Percentiles rank a stretch among this genome's conserved stretches.
Conservation (phyloP, 1,140 invertebrate genomes). For the Aphidius gifuensis region DNA sequence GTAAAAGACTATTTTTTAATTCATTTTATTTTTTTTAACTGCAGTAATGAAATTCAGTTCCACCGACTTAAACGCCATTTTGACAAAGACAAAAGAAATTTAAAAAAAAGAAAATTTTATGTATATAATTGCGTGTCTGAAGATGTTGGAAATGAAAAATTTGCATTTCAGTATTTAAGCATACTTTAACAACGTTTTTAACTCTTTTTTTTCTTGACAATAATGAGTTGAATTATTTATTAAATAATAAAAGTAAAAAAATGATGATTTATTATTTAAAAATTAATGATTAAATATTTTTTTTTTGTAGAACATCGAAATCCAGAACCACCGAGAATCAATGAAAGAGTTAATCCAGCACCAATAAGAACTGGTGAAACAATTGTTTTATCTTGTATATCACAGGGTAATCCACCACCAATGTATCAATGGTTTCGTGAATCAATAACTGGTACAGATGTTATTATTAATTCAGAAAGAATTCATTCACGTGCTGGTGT, state of each 20-base stretch:
- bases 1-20: no score
- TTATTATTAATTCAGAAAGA: conserved; percentile 50
- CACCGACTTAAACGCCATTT: no score
- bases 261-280: background rate
- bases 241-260: background rate
- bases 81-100: no score
- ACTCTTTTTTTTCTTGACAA: background rate
- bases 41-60: no score
- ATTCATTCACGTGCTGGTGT: conserved; percentile 60
- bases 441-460: conserved; percentile 44
- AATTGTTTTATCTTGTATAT: conserved; percentile 56
- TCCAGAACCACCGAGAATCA: conserved; percentile 52
- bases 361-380: conserved; percentile 55
- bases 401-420: conserved; percentile 56
- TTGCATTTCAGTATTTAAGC: no score
- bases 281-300: background rate
- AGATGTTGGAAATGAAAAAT: no score
- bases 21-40: no score
- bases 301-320: conserved; percentile 51
- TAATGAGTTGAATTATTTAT: background rate
- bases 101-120: no score
- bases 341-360: conserved; percentile 52
- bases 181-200: background rate
- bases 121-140: no score
- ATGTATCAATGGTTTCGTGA: conserved; percentile 56